Evolutionary conservation across 1,140 invertebrate genomes (phyloP).

Genomic region (Cryptotermes secundus): DNA sequence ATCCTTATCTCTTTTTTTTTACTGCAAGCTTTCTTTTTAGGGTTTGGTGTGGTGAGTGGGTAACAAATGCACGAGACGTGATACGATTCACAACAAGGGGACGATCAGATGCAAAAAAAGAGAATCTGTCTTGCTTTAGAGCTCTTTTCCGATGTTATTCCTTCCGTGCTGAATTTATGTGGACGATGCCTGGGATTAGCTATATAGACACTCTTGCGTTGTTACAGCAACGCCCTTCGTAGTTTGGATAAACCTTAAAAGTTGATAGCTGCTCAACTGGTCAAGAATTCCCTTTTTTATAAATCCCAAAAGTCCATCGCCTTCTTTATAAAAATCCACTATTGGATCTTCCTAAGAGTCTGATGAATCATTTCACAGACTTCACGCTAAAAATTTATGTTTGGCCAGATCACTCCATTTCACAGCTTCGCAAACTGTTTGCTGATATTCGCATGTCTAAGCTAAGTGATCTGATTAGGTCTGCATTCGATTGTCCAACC

Average conservation of each 20-base stretch:
- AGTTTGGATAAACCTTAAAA: neutral
- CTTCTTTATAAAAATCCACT: no score
- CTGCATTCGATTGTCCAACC: no score
- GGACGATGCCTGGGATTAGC: neutral
- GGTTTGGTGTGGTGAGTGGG: neutral
- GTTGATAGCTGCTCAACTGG: no score
- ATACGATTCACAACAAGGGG: neutral
- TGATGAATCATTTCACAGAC: no score
- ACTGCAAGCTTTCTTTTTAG: neutral
- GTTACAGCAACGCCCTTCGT: neutral
- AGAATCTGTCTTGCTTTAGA: neutral
- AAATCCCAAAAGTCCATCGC: no score
- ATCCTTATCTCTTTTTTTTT: slow-evolving; percentile 2
- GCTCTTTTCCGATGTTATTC: neutral
- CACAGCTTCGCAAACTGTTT: no score
- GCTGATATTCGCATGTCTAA: no score
- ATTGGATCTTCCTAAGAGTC: no score
- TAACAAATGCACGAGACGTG: slow-evolving; percentile 21
- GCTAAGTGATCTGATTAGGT: no score
- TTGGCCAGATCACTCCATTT: no score
- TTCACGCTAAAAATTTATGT: no score
- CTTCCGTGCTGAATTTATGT: neutral
- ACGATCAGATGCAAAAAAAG: neutral
- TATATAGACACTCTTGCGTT: neutral
- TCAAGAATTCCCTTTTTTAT: no score